Evolutionary conservation across 2,797 vertebrate species (phyloP).

Genomic region (Pachyuromys duprasi): DNA sequence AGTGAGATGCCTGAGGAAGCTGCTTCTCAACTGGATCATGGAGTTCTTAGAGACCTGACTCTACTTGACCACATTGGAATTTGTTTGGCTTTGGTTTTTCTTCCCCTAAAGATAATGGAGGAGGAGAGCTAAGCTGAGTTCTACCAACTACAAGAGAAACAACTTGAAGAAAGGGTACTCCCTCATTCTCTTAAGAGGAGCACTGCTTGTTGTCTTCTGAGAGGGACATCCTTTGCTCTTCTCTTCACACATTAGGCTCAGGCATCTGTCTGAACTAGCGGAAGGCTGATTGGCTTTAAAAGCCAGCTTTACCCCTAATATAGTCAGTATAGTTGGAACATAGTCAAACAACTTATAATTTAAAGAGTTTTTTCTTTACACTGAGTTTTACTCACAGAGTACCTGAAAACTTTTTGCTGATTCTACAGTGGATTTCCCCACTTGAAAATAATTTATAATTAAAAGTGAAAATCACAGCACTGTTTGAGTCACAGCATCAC

Average conservation of each 20-base stretch:
- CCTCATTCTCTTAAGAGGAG: neutral
- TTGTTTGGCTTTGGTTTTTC: neutral
- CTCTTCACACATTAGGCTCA: neutral
- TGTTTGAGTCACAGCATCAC: conserved; percentile 36
- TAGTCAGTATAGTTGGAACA: conserved; percentile 39
- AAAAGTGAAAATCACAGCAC: conserved; percentile 46
- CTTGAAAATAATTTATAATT: conserved; percentile 55
- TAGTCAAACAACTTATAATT: conserved; percentile 42
- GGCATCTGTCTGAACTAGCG: conserved; percentile 2
- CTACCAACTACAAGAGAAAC: conserved; percentile 14
- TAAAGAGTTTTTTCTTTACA: conserved; percentile 39
- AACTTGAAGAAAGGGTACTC: neutral
- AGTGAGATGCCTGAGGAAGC: neutral
- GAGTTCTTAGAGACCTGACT: neutral
- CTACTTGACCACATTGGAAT: neutral
- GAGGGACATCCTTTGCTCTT: conserved; percentile 11
- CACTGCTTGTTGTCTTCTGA: conserved; percentile 33
- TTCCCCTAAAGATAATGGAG: neutral
- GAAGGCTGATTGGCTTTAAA: conserved; percentile 64
- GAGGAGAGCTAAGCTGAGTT: conserved; percentile 7
- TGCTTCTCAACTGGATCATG: neutral
- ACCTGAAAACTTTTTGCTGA: neutral
- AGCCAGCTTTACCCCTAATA: conserved; percentile 25
- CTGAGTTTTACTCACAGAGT: conserved; percentile 43
- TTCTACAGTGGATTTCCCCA: conserved; percentile 44